Evolutionary conservation across 2,888 invertebrate genomes (phyloP), one percentile per base, ranked within the genome.

Genomic region (Heterodera filipjevi): DNA sequence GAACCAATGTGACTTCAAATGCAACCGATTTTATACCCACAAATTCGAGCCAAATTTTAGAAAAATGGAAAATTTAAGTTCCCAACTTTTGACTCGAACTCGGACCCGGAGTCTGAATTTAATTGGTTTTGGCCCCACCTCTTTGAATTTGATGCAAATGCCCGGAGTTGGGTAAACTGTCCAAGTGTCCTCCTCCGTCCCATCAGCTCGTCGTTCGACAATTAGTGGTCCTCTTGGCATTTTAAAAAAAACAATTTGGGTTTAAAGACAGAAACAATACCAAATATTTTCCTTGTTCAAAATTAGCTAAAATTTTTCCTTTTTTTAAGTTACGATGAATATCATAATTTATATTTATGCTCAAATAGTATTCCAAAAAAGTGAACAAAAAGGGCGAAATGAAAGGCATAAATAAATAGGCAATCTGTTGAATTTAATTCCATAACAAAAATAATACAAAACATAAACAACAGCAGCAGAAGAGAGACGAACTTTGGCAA

Each of bases 91-190:
- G n/a, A n/a, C n/a, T n/a, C n/a, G n/a, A n/a, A n/a, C n/a, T n/a
- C n/a, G n/a, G n/a, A n/a, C n/a, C n/a, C n/a, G n/a, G n/a, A n/a
- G n/a, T n/a, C n/a, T n/a, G n/a, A n/a, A n/a, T n/a, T n/a, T n/a
- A n/a, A n/a, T n/a, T n/a, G n/a, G n/a, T n/a, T n/a, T n/a, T n/a
- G n/a, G n/a, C n/a, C n/a, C n/a, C 16, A 83, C 83, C 71, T 85
- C 72, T 71, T 82, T 86, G 82, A 86, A 86, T 78, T 87, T 87
- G 72, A 85, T 74, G 2, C 86, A 85, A 71, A 83, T 86, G 49
- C 87, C 87, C 0, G 86, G 82, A 2, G 77, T 75, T 0, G 86
- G 85, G 0, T 79, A 79, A 16, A 86, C 82, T 12, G 81, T 68
- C 87, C 87, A 87, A 0, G 68, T 71, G 19, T 77, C 77, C n/a